Conservation (phyloP, 2,888 invertebrate species). For the Lochmaea capreae region DNA sequence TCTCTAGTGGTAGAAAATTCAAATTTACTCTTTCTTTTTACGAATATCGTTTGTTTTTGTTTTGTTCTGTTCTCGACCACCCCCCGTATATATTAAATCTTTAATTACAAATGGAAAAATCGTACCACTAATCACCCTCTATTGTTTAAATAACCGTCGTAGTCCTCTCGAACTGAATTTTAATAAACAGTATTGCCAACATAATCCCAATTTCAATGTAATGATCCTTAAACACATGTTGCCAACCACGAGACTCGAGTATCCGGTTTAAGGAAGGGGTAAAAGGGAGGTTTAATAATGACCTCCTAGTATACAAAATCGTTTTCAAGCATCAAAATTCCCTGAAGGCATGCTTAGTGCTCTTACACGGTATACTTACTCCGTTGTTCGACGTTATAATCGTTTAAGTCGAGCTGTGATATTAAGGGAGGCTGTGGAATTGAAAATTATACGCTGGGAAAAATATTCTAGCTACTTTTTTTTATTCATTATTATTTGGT, state of each 20-base stretch:
- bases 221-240: slow-evolving; percentile 63
- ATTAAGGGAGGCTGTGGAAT: slow-evolving; percentile 1
- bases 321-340: slow-evolving; percentile 61
- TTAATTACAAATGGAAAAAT: slow-evolving; percentile 11
- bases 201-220: slow-evolving; percentile 44
- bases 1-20: no score
- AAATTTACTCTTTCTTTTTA: no score
- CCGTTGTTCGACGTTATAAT: slow-evolving; percentile 11
- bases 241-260: slow-evolving; percentile 54
- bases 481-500: no score
- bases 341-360: slow-evolving; percentile 54
- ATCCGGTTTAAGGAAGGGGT: neutral
- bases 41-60: no score
- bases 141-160: slow-evolving; percentile 17
- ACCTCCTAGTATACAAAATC: slow-evolving; percentile 58
- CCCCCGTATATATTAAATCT: neutral
- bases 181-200: slow-evolving; percentile 22
- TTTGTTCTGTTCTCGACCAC: no score
- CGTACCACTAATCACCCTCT: neutral
- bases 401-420: slow-evolving; percentile 7
- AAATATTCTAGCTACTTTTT: neutral
- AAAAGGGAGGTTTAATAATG: slow-evolving; percentile 58
- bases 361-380: slow-evolving; percentile 23
- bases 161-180: slow-evolving; percentile 2
- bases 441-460: neutral